Evolutionary conservation across 2,797 vertebrate genomes (phyloP).

Genomic region (Delichon dasypus): DNA sequence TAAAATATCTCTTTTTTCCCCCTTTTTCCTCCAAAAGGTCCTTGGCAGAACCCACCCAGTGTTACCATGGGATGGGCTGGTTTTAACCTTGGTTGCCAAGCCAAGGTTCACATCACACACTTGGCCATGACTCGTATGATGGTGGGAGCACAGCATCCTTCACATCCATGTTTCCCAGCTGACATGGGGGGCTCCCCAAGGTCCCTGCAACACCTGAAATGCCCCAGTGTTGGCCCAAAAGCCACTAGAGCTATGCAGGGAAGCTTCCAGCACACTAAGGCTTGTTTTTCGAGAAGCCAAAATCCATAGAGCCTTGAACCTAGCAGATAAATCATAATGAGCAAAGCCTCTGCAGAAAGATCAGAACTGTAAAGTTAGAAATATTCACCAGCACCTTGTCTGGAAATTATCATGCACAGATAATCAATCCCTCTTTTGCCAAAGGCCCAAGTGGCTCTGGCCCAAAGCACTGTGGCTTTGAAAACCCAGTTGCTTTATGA

Average conservation of each 20-base stretch:
- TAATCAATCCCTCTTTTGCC: conserved; percentile 2
- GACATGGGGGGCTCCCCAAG: not conserved
- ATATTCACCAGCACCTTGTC: conserved; percentile 41
- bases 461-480: not conserved
- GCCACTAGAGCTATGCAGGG: not conserved
- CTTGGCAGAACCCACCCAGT: not conserved
- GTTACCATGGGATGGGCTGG: not conserved
- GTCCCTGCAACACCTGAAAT: not conserved
- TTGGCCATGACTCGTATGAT: rapidly evolving
- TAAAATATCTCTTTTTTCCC: rapidly evolving
- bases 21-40: rapidly evolving
- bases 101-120: rapidly evolving
- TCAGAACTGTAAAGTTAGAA: conserved; percentile 15
- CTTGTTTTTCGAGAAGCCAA: not conserved
- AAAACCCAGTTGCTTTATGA: not conserved
- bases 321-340: conserved; percentile 5
- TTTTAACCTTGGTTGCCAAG: not conserved
- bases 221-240: not conserved
- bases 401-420: conserved; percentile 10
- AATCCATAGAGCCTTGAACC: not conserved
- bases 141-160: not conserved
- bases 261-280: not conserved
- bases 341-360: conserved; percentile 27
- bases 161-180: not conserved
- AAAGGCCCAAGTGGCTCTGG: not conserved